A percentile compares a stretch with the other conserved stretches of the same genome.
phyloP scores from a whole-genome alignment of 2,797 vertebrate genomes.

The Brotula barbata region DNA sequence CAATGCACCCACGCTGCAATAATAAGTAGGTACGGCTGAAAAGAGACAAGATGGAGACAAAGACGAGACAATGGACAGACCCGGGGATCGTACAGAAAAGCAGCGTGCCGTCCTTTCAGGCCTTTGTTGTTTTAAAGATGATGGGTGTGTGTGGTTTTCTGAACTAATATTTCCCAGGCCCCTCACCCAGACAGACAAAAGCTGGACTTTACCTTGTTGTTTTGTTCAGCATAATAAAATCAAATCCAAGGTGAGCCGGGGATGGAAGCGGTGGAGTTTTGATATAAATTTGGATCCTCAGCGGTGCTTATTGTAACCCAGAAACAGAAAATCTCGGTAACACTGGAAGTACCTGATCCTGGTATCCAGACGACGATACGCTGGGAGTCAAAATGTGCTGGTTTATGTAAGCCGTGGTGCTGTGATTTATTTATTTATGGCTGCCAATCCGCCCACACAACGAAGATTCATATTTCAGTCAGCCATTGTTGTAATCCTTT shows the following conservation, averaged over 20 bases:
- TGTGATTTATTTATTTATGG: background rate
- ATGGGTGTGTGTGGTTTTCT: too few species aligned
- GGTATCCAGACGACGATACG: too few species aligned
- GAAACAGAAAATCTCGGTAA: too few species aligned
- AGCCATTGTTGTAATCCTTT: background rate
- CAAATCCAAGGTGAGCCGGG: background rate
- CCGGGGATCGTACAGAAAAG: slow-evolving; percentile 11
- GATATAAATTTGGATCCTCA: background rate
- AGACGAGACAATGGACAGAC: slow-evolving; percentile 21
- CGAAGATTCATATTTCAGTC: background rate
- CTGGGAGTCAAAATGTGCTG: too few species aligned
- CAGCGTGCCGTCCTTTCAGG: slow-evolving; percentile 1
- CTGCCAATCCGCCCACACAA: background rate
- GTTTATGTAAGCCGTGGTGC: background rate
- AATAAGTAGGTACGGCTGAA: slow-evolving; percentile 14
- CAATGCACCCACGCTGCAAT: background rate
- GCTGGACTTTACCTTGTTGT: background rate
- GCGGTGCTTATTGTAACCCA: too few species aligned
- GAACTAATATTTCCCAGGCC: slow-evolving; percentile 29
- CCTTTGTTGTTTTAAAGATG: too few species aligned
- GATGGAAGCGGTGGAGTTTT: background rate
- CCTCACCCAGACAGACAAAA: background rate
- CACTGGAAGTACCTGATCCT: too few species aligned
- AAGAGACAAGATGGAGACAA: background rate
- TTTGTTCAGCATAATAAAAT: slow-evolving; percentile 5